phyloP scores from a whole-genome alignment of 2,797 vertebrate species.

The Arnoldichthys spilopterus region DNA sequence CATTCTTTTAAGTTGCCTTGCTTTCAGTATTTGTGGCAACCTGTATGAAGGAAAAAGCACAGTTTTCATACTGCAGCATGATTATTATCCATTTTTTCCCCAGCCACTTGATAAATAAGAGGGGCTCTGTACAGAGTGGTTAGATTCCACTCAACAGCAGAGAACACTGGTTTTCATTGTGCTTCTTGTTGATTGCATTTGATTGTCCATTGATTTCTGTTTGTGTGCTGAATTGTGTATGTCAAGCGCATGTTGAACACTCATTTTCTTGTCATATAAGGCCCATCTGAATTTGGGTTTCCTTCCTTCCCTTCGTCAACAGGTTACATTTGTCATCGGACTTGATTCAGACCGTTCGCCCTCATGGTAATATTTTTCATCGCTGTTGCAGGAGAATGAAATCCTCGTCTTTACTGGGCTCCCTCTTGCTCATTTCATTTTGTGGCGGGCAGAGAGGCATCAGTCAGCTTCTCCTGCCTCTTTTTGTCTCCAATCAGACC shows the following conservation, averaged over 20 bases:
- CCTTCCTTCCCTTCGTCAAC: background rate
- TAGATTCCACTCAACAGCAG: conserved; percentile 32
- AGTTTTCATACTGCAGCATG: conserved; percentile 28
- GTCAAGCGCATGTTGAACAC: background rate
- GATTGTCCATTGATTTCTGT: conserved; percentile 51
- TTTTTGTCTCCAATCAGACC: conserved; percentile 20
- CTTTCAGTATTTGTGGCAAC: background rate
- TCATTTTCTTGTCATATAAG: conserved; percentile 19
- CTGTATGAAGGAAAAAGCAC: background rate
- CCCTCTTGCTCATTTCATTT: conserved; percentile 9
- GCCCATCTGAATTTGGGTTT: conserved; percentile 17
- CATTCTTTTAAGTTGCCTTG: background rate
- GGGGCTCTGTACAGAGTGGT: conserved; percentile 21
- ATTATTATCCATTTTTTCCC: conserved; percentile 17
- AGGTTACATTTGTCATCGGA: background rate
- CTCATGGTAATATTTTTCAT: background rate
- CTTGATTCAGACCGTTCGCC: background rate
- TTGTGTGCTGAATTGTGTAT: conserved; percentile 40
- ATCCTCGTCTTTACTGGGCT: background rate
- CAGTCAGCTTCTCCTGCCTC: conserved; percentile 23
- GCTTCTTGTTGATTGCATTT: conserved; percentile 28
- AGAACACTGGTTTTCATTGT: conserved; percentile 26
- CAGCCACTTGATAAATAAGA: conserved; percentile 43
- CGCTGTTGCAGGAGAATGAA: background rate
- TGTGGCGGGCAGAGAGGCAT: conserved; percentile 29